Conservation (phyloP, 2,888 invertebrate species). For the Junonia oenone region DNA sequence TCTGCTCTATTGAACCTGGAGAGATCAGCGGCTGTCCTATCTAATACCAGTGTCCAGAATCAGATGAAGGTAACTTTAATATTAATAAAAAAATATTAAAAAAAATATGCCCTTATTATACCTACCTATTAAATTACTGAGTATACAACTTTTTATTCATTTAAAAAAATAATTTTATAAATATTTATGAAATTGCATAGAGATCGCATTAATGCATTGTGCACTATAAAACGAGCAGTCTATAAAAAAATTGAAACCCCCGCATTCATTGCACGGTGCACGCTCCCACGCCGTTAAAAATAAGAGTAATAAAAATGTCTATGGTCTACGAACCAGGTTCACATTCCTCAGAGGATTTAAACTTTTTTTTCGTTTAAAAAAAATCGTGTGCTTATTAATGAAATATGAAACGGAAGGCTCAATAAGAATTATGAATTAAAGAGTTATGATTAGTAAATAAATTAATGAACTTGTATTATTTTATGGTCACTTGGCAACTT, state of each 20-base stretch:
- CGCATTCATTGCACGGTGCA: background rate
- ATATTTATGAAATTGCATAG: background rate
- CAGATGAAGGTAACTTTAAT: conserved; percentile 53
- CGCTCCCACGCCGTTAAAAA: background rate
- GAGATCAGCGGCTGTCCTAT: conserved; percentile 48
- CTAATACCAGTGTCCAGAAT: conserved; percentile 46
- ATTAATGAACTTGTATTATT: too few relatives aligned
- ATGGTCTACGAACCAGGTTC: background rate
- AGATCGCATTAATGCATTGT: background rate
- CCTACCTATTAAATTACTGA: too few relatives aligned
- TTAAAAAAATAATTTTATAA: background rate
- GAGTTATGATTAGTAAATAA: too few relatives aligned
- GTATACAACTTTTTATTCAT: too few relatives aligned
- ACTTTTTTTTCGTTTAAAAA: background rate
- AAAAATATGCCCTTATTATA: background rate
- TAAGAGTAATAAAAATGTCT: background rate
- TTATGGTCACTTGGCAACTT: too few relatives aligned
- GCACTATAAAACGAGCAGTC: background rate
- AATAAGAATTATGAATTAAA: too few relatives aligned
- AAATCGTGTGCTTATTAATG: too few relatives aligned
- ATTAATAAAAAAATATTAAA: background rate
- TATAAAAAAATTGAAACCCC: background rate
- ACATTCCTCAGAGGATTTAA: background rate
- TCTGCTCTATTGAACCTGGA: conserved; percentile 54
- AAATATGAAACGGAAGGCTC: too few relatives aligned